Evolutionary conservation across 2,888 invertebrate genomes (phyloP).

Genomic region (Lepidochitona cinerea): DNA sequence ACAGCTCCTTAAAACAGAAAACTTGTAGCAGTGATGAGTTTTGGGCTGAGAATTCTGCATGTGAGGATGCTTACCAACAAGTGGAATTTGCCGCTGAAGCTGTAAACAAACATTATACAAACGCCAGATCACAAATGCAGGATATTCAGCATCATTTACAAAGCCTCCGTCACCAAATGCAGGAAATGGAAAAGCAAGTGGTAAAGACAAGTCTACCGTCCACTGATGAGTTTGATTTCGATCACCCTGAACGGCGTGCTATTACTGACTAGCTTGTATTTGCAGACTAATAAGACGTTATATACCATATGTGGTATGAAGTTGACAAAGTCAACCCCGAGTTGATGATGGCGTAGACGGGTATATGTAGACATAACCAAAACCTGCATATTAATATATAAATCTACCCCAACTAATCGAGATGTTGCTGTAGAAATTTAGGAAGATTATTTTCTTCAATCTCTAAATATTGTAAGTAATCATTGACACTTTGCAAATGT

Average conservation of each 20-base stretch:
- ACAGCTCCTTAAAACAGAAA: slow-evolving; percentile 27
- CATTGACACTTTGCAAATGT: too few species aligned
- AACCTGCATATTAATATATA: too few species aligned
- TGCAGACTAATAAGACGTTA: too few species aligned
- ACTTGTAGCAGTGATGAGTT: slow-evolving; percentile 35
- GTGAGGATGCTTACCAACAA: slow-evolving; percentile 38
- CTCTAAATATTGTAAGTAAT: too few species aligned
- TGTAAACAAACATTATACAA: slow-evolving; percentile 46
- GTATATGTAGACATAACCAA: too few species aligned
- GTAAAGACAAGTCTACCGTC: slow-evolving; percentile 37
- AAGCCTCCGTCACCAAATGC: slow-evolving; percentile 56
- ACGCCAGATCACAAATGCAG: slow-evolving; percentile 60
- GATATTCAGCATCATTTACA: slow-evolving; percentile 60
- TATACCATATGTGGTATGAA: too few species aligned
- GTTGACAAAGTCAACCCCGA: too few species aligned
- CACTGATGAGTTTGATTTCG: slow-evolving; percentile 33
- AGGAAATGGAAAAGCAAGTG: slow-evolving; percentile 50
- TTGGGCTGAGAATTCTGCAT: slow-evolving; percentile 30
- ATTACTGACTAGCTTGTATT: slow-evolving; percentile 39
- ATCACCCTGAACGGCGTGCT: slow-evolving; percentile 26
- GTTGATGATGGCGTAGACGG: too few species aligned
- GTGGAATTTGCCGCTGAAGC: slow-evolving; percentile 45
- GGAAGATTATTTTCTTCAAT: too few species aligned
- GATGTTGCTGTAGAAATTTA: too few species aligned
- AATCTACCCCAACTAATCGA: too few species aligned